Conservation (phyloP, 1,140 invertebrate species). For the Bombus turneri region DNA sequence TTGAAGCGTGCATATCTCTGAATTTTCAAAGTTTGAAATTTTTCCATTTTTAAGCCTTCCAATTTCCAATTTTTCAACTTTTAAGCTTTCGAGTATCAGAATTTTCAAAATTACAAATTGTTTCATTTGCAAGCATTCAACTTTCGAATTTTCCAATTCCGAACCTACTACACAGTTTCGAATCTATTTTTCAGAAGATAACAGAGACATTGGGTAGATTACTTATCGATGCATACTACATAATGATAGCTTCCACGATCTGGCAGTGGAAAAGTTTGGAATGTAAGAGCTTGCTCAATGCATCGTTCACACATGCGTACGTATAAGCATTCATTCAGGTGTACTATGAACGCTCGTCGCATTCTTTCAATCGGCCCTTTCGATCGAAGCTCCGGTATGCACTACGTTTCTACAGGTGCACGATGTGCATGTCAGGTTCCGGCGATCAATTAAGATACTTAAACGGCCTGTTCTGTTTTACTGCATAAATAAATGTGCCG, state of each 20-base stretch:
- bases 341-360: not conserved
- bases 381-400: not conserved
- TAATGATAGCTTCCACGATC: too few species aligned
- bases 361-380: not conserved
- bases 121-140: not conserved
- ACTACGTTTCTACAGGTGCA: not conserved
- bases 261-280: not conserved
- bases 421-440: not conserved
- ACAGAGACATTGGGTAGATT: not conserved
- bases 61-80: not conserved
- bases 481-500: constrained; percentile 19
- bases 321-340: not conserved
- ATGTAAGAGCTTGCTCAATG: not conserved
- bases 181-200: not conserved
- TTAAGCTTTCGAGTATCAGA: not conserved
- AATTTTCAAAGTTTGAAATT: not conserved
- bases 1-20: too few species aligned
- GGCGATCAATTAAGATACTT: not conserved
- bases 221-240: not conserved
- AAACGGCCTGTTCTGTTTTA: constrained; percentile 26
- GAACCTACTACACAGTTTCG: not conserved
- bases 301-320: too few species aligned
- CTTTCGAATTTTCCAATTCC: not conserved
- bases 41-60: not conserved
- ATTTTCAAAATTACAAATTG: not conserved